These are phyloP conservation scores for Cettia cetti DNA, from an alignment of 2,113 vertebrate genomes.

Conservation along the genomic window DNA sequence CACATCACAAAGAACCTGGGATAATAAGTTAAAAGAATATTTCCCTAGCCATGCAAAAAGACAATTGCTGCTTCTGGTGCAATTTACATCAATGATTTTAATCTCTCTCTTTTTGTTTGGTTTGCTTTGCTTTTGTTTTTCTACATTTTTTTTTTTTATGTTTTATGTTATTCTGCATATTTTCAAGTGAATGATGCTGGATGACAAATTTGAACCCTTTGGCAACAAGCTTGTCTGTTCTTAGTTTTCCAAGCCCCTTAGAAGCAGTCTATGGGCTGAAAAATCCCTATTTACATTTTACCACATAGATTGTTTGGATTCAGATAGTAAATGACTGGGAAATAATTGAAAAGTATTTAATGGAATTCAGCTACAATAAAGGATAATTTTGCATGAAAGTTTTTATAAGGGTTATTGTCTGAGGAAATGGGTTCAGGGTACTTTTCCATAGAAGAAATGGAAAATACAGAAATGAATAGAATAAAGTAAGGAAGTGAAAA, in stretches of 20 bases:
- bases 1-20: conserved; percentile 10
- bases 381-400: not conserved
- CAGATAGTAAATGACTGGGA: conserved; percentile 29
- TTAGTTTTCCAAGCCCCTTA: not conserved
- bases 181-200: not conserved
- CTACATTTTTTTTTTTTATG: not conserved
- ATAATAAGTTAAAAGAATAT: not conserved
- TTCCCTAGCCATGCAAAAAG: not conserved
- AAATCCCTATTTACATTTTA: not conserved
- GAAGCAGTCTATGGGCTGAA: not conserved
- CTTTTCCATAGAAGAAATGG: conserved; percentile 16
- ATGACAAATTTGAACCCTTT: not conserved
- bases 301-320: conserved; percentile 20
- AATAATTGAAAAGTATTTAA: conserved; percentile 14
- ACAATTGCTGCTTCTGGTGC: not conserved
- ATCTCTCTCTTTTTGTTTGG: not conserved
- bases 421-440: not conserved
- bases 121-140: not conserved
- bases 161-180: not conserved
- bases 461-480: not conserved
- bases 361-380: conserved; percentile 29
- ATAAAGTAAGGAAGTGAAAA: not conserved
- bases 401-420: not conserved
- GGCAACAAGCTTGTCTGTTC: not conserved
- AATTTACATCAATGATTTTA: conserved; percentile 1